These are phyloP conservation scores for Chloroceryle inda DNA, from an alignment of 2,797 vertebrate species.

Conservation along the genomic window DNA sequence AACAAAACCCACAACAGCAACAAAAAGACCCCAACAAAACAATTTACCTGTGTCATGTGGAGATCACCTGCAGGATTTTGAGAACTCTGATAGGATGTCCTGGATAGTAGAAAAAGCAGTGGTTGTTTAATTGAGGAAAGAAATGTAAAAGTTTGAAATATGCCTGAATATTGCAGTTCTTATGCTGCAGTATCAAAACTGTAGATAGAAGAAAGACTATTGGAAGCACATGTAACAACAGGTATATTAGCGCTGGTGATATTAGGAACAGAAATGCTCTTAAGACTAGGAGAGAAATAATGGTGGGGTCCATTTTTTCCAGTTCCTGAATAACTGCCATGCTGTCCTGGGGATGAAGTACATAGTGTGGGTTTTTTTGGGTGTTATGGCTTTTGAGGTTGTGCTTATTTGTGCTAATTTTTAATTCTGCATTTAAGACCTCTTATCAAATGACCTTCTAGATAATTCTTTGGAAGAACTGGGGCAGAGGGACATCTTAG, in stretches of 20 bases:
- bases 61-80: background rate
- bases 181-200: background rate
- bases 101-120: background rate
- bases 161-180: background rate
- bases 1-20: no score
- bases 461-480: background rate
- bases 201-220: accelerated
- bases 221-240: background rate
- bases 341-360: background rate
- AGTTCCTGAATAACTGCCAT: background rate
- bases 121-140: background rate
- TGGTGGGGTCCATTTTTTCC: background rate
- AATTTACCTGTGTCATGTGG: accelerated
- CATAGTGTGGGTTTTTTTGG: background rate
- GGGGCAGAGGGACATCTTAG: background rate
- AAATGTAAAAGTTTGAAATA: background rate
- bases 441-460: background rate
- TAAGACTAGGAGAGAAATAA: background rate
- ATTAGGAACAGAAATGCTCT: background rate
- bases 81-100: background rate
- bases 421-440: background rate
- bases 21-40: no score
- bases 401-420: background rate
- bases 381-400: background rate
- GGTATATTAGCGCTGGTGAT: background rate